Conservation (phyloP, 53 echinoderm and acorn worm species). For the Luidia sarsii region DNA sequence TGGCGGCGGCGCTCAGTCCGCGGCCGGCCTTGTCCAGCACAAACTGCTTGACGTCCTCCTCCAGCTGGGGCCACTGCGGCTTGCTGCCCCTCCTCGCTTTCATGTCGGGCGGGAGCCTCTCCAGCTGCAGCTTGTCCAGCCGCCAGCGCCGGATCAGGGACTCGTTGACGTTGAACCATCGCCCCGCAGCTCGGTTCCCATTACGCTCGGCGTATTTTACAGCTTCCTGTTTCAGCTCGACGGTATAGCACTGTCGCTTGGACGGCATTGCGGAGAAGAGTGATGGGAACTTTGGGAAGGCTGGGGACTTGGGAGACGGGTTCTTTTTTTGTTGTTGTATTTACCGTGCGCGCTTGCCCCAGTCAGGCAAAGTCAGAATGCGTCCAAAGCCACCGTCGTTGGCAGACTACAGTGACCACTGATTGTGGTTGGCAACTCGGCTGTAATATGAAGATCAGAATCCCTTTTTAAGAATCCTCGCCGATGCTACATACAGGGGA, state of each 20-base stretch:
- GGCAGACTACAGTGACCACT: too few species aligned
- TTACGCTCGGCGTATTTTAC: slow-evolving; percentile 19
- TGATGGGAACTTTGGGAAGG: too few species aligned
- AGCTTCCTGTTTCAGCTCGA: slow-evolving; percentile 25
- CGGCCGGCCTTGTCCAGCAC: slow-evolving; percentile 24
- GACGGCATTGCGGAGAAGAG: too few species aligned
- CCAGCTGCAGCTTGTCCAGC: background rate
- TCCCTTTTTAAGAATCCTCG: too few species aligned
- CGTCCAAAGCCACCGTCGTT: too few species aligned
- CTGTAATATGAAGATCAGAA: too few species aligned
- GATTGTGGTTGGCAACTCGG: too few species aligned
- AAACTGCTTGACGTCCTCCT: slow-evolving; percentile 20
- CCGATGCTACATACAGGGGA: too few species aligned
- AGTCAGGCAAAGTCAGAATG: too few species aligned
- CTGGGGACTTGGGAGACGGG: too few species aligned
- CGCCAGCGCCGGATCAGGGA: slow-evolving; percentile 39
- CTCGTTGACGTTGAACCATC: slow-evolving; percentile 40
- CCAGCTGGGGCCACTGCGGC: background rate
- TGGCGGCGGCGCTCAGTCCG: slow-evolving; percentile 13
- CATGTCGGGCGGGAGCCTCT: background rate
- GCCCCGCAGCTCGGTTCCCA: slow-evolving; percentile 49
- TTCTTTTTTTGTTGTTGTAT: too few species aligned
- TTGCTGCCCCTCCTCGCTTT: background rate
- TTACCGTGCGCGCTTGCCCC: too few species aligned
- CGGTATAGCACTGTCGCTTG: slow-evolving; percentile 5